Percentiles rank a stretch among this genome's conserved stretches.
phyloP scores from a whole-genome alignment of 2,888 invertebrate species.

The Monoplex corrugatus region DNA sequence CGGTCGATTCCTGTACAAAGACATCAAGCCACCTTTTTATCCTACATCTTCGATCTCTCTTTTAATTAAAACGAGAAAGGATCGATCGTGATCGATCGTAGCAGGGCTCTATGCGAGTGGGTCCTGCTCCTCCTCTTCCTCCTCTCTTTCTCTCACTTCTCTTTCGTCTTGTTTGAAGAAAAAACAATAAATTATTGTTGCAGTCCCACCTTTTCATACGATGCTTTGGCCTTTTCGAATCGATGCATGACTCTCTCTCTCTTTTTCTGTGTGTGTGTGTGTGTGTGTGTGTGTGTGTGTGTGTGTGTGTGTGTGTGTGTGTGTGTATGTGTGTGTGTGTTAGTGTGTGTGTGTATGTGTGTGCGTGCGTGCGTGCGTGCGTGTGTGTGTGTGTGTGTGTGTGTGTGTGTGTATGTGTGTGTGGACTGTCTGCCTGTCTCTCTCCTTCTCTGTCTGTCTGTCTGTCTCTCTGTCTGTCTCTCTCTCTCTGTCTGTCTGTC shows the following conservation, averaged over 20 bases:
- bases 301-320: background rate
- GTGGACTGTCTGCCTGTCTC: background rate
- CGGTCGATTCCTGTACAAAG: slow-evolving; percentile 53
- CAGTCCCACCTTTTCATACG: background rate
- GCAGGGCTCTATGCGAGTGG: background rate
- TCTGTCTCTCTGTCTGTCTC: background rate
- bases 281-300: too few species aligned
- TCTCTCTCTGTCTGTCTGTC: background rate
- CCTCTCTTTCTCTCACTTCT: too few species aligned
- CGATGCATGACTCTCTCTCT: background rate
- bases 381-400: background rate
- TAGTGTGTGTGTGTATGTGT: background rate
- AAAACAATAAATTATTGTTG: background rate
- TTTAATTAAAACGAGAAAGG: too few species aligned
- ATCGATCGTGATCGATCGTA: background rate
- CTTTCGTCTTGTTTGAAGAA: too few species aligned
- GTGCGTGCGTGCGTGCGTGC: background rate
- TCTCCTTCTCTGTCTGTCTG: background rate
- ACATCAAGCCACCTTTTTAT: too few species aligned
- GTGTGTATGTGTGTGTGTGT: too few species aligned
- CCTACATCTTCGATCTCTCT: too few species aligned
- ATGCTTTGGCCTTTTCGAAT: background rate
- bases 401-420: background rate
- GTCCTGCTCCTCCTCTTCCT: too few species aligned
- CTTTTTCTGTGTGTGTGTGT: too few species aligned